These are phyloP conservation scores for Dipodomys merriami DNA, from an alignment of 2,113 vertebrate genomes.

Conservation along the genomic window DNA sequence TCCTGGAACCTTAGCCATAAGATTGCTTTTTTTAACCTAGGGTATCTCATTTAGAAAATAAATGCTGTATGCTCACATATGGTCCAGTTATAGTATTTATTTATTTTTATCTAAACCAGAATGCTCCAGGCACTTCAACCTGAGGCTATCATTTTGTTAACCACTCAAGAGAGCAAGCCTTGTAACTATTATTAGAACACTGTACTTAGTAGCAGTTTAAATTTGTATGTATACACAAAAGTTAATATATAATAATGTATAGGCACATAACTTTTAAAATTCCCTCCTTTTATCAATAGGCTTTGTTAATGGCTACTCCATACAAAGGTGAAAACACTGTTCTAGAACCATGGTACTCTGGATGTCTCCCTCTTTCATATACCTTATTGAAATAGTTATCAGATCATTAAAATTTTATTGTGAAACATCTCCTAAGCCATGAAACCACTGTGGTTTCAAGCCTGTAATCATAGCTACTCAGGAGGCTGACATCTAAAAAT, in stretches of 20 bases:
- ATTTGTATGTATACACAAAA: background rate
- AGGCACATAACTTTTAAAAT: background rate
- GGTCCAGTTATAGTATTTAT: background rate
- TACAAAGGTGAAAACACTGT: background rate
- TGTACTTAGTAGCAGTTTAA: constrained; percentile 25
- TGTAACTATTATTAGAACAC: constrained; percentile 14
- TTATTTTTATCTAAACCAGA: background rate
- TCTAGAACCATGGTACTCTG: background rate
- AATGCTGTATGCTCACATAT: background rate
- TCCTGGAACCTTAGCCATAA: background rate
- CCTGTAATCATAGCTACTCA: too few relatives aligned
- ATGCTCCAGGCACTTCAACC: background rate
- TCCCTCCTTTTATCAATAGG: background rate
- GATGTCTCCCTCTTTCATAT: background rate
- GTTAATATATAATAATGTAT: background rate
- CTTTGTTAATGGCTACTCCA: background rate
- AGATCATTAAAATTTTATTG: background rate
- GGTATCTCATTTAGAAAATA: background rate
- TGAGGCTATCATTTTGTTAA: background rate
- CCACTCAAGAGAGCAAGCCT: background rate
- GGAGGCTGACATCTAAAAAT: too few relatives aligned
- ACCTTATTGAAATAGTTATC: background rate
- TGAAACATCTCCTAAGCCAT: too few relatives aligned
- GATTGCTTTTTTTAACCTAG: background rate
- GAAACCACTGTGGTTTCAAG: too few relatives aligned